phyloP scores from a whole-genome alignment of 2,797 vertebrate species.

The Phrynocephalus guinanensis region DNA sequence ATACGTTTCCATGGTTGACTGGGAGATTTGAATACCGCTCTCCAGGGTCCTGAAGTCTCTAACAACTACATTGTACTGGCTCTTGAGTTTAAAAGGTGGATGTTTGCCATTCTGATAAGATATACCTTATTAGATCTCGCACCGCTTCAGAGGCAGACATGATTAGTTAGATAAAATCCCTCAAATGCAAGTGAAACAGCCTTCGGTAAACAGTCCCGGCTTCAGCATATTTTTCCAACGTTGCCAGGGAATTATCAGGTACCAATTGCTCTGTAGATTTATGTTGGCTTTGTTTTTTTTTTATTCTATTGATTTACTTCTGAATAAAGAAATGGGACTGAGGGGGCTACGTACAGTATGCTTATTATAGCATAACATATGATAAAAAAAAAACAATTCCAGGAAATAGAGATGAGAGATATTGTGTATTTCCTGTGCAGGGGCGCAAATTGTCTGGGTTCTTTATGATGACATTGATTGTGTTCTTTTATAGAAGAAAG shows the following conservation, averaged over 20 bases:
- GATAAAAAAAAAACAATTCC: not conserved
- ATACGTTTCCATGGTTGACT: too few species aligned
- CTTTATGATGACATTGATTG: conserved; percentile 21
- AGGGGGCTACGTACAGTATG: not conserved
- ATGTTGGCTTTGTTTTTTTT: conserved; percentile 21
- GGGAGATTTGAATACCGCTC: too few species aligned
- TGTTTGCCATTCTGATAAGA: not conserved
- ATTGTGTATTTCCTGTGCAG: conserved; percentile 2
- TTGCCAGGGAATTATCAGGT: conserved; percentile 1
- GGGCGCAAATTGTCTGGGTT: not conserved
- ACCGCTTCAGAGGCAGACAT: not conserved
- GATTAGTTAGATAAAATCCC: not conserved
- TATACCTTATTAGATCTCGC: not conserved
- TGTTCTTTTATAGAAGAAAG: conserved; percentile 11
- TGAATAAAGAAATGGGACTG: not conserved
- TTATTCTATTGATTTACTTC: conserved; percentile 37
- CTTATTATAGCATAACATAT: fast-evolving
- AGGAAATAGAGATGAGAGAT: not conserved
- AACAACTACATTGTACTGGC: too few species aligned
- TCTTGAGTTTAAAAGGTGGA: not conserved
- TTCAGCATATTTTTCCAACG: not conserved
- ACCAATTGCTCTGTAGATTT: conserved; percentile 11
- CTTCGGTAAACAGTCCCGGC: not conserved
- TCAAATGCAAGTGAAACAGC: not conserved
- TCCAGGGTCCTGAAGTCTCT: too few species aligned